Evolutionary conservation across 2,113 vertebrate species (phyloP).

Genomic region (Perccottus glenii): DNA sequence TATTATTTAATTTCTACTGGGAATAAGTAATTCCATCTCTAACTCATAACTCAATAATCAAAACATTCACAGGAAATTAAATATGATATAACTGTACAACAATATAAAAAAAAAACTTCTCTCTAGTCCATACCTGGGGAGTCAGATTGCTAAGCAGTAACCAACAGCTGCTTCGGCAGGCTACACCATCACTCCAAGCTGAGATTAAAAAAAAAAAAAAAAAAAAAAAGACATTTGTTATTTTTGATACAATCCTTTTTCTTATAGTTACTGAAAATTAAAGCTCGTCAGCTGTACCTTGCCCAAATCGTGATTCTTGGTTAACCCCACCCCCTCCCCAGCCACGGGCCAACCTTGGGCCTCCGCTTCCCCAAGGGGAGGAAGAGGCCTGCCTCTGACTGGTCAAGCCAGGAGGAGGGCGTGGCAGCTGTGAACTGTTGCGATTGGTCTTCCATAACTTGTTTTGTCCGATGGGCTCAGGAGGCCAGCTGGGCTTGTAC

Average conservation of each 20-base stretch:
- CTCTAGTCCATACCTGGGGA: constrained; percentile 86
- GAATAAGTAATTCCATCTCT: too few relatives aligned
- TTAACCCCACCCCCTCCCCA: constrained; percentile 84
- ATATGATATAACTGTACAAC: too few relatives aligned
- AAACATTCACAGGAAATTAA: too few relatives aligned
- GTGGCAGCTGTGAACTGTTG: constrained; percentile 95
- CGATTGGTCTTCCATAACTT: constrained; percentile 99
- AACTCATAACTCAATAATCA: too few relatives aligned
- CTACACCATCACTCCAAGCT: constrained; percentile 92
- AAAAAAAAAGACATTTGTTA: not conserved
- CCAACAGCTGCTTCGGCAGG: constrained; percentile 95
- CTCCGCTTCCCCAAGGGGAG: constrained; percentile 90
- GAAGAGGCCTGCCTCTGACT: constrained; percentile 91
- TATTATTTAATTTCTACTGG: not conserved
- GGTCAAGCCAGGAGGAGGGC: constrained; percentile 94
- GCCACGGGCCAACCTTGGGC: constrained; percentile 87
- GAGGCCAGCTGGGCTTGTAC: constrained; percentile 97
- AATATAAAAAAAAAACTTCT: not conserved
- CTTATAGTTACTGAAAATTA: constrained; percentile 2
- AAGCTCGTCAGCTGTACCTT: constrained; percentile 76
- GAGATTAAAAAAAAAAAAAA: constrained; percentile 86
- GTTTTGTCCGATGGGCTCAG: constrained; percentile 98
- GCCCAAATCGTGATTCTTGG: constrained; percentile 92
- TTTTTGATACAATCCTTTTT: not conserved
- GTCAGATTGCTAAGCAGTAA: constrained; percentile 98